Percentiles rank a stretch among this genome's conserved stretches.
These are phyloP conservation scores for Clivina fossor DNA, from an alignment of 2,888 invertebrate species.

Conservation along the genomic window DNA sequence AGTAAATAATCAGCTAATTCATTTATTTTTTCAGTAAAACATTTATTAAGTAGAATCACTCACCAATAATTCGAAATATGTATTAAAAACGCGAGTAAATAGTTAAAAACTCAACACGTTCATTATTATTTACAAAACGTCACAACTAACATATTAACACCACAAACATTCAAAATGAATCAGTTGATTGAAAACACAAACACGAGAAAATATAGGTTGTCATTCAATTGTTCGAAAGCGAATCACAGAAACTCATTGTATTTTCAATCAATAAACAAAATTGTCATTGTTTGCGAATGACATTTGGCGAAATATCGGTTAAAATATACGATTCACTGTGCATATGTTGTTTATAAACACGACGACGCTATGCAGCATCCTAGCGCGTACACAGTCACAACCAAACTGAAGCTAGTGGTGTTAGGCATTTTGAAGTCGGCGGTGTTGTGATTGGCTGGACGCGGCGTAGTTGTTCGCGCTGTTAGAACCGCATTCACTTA, in stretches of 20 bases:
- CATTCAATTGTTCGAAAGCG: neutral
- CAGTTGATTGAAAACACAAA: conserved; percentile 5
- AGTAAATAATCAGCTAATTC: too few relatives aligned
- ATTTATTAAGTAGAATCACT: neutral
- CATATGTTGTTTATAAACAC: conserved; percentile 41
- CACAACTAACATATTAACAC: conserved; percentile 13
- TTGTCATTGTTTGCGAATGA: conserved; percentile 4
- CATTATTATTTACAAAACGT: conserved; percentile 19
- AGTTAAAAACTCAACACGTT: conserved; percentile 24
- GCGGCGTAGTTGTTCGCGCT: too few relatives aligned
- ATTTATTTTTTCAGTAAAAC: too few relatives aligned
- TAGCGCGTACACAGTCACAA: conserved; percentile 11
- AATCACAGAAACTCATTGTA: conserved; percentile 5
- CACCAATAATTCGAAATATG: neutral
- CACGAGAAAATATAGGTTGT: conserved; percentile 9
- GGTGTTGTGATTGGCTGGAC: conserved; percentile 14
- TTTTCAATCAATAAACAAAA: conserved; percentile 12
- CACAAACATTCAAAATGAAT: conserved; percentile 4
- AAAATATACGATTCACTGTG: conserved; percentile 36
- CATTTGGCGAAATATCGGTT: conserved; percentile 1
- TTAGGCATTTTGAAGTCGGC: conserved; percentile 6
- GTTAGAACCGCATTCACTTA: too few relatives aligned
- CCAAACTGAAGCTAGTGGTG: conserved; percentile 20
- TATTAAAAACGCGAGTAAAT: conserved; percentile 1
- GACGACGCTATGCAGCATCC: conserved; percentile 14